A percentile compares a stretch with the other conserved stretches of the same genome.
These are phyloP conservation scores for Poecilia picta DNA, from an alignment of 2,797 vertebrate genomes.

Conservation along the genomic window DNA sequence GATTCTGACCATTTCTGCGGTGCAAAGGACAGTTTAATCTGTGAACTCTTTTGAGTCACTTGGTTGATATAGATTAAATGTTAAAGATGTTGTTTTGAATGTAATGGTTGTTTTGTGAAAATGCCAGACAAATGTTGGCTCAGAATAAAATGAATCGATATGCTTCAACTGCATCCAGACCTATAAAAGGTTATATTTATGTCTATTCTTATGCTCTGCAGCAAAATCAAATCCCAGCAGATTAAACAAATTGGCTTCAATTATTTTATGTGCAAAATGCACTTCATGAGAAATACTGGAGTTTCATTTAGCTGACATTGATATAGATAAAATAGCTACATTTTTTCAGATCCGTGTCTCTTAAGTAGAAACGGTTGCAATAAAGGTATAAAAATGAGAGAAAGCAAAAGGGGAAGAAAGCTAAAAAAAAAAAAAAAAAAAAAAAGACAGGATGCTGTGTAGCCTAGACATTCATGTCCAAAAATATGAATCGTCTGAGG, in stretches of 20 bases:
- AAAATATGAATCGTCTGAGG: conserved; percentile 54
- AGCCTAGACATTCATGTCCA: conserved; percentile 41
- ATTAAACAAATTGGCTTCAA: not conserved
- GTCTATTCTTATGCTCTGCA: not conserved
- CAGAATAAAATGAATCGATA: not conserved
- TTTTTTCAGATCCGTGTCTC: not conserved
- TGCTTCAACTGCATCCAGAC: not conserved
- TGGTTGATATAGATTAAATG: not conserved
- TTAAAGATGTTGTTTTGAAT: not conserved
- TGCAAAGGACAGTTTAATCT: not conserved
- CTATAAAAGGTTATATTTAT: not conserved
- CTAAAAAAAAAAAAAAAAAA: not conserved
- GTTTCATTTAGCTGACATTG: not conserved
- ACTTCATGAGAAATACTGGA: not conserved
- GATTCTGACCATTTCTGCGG: conserved; percentile 3
- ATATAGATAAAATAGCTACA: not conserved
- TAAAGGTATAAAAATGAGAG: not conserved
- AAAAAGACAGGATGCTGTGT: conserved; percentile 13
- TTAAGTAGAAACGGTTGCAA: conserved; percentile 16
- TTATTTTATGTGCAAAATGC: not conserved
- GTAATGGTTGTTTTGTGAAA: not conserved
- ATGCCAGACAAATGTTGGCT: not conserved
- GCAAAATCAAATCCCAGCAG: not conserved
- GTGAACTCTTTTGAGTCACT: not conserved
- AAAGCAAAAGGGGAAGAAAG: not conserved